Conservation (phyloP, 37 sponge, comb jelly and placozoan species). For the Aplysina aerophoba region DNA sequence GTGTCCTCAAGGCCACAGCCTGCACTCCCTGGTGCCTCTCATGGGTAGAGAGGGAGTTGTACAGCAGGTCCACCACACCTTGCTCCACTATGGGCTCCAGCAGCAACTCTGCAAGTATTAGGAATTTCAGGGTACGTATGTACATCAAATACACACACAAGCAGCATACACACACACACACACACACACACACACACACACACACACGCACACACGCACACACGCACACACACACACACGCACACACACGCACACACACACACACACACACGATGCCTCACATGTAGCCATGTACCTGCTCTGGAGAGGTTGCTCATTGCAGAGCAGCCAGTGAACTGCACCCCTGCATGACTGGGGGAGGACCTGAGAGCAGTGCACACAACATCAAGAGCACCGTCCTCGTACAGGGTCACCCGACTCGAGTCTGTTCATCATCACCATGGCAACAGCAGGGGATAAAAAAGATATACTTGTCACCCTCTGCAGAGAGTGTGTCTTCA, state of each 20-base stretch:
- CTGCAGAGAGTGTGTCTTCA: too few relatives aligned
- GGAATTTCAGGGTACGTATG: too few relatives aligned
- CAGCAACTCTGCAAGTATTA: conserved; percentile 12
- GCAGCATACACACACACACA: conserved; percentile 4
- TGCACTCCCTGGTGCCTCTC: conserved; percentile 17
- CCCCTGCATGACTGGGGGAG: conserved; percentile 3
- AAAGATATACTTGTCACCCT: too few relatives aligned
- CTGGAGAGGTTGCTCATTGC: conserved; percentile 11
- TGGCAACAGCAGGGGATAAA: too few relatives aligned
- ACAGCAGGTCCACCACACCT: background rate
- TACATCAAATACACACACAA: conserved; percentile 21
- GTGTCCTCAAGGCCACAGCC: conserved; percentile 16
- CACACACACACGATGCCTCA: too few relatives aligned
- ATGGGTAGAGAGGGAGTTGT: background rate
- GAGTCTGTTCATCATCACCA: background rate
- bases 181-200: too few relatives aligned
- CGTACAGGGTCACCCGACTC: background rate
- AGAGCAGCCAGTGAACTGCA: conserved; percentile 15
- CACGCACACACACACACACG: background rate
- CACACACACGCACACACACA: too few relatives aligned
- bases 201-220: too few relatives aligned
- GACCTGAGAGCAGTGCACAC: conserved; percentile 17
- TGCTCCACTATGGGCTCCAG: background rate
- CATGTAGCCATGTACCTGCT: too few relatives aligned
- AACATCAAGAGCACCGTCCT: background rate